A percentile compares a stretch with the other conserved stretches of the same genome.
These are phyloP conservation scores for Oconnorella tubifera DNA, from an alignment of 2,888 invertebrate species.

Conservation along the genomic window DNA sequence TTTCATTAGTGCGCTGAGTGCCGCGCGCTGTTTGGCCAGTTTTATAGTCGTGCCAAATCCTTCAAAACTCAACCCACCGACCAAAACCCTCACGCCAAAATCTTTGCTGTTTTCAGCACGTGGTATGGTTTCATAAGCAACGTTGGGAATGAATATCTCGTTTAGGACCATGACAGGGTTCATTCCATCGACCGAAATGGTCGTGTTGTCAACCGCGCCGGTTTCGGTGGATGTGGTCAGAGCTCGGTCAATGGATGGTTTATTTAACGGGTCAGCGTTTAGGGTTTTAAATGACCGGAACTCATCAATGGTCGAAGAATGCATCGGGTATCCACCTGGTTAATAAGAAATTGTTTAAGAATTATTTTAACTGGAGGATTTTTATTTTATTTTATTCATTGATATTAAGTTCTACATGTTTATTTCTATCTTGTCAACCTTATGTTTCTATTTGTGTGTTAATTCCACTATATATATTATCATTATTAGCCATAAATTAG, in stretches of 20 bases:
- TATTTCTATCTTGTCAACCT: no score
- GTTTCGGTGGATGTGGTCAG: not conserved
- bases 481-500: no score
- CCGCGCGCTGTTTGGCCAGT: not conserved
- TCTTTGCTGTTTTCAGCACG: not conserved
- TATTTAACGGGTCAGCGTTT: not conserved
- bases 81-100: not conserved
- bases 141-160: slow-evolving; percentile 1
- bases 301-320: not conserved
- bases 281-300: not conserved
- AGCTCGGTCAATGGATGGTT: no score
- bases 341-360: not conserved
- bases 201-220: not conserved
- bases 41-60: not conserved
- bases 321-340: not conserved
- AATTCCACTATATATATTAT: no score
- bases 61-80: not conserved
- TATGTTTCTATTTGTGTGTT: no score
- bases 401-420: no score
- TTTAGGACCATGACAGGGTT: slow-evolving; percentile 8
- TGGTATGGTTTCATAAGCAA: not conserved
- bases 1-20: not conserved
- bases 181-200: not conserved
- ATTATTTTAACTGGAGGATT: not conserved
- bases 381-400: no score